Conservation (phyloP, 1,140 invertebrate genomes). For the Adelges cooleyi region DNA sequence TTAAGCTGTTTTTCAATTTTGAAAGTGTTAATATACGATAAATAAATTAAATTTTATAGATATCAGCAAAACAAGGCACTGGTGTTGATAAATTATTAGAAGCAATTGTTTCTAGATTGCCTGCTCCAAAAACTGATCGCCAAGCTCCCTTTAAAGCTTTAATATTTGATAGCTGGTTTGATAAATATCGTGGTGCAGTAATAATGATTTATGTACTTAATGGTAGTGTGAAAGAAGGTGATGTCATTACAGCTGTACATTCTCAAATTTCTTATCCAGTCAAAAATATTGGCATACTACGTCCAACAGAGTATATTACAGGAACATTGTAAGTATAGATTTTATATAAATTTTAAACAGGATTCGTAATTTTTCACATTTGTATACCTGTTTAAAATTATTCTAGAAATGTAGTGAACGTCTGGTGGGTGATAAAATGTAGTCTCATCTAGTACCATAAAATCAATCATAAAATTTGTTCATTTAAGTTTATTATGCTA, state of each 20-base stretch:
- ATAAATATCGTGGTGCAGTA: slow-evolving; percentile 74
- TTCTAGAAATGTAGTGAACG: no score
- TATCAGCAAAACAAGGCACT: slow-evolving; percentile 82
- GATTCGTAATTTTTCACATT: neutral
- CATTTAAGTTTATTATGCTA: no score
- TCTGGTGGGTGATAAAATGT: no score
- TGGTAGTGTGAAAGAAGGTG: slow-evolving; percentile 53
- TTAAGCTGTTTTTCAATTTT: neutral
- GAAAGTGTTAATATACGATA: neutral
- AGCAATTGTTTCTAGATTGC: slow-evolving; percentile 64
- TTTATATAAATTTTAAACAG: neutral
- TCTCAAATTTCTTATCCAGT: slow-evolving; percentile 58
- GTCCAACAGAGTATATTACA: slow-evolving; percentile 60
- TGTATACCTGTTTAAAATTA: no score
- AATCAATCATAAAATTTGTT: no score
- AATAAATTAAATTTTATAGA: slow-evolving; percentile 39
- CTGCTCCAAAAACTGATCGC: slow-evolving; percentile 53
- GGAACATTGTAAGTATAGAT: slow-evolving; percentile 50
- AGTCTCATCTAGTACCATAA: no score
- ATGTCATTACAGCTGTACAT: slow-evolving; percentile 49
- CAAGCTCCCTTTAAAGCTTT: slow-evolving; percentile 60
- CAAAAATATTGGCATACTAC: slow-evolving; percentile 64
- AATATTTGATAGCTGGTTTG: slow-evolving; percentile 91
- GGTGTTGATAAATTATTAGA: slow-evolving; percentile 66
- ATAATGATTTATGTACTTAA: slow-evolving; percentile 67